A percentile compares a stretch with the other conserved stretches of the same genome.
phyloP scores from a whole-genome alignment of 2,797 vertebrate species.

The Chrosomus eos region DNA sequence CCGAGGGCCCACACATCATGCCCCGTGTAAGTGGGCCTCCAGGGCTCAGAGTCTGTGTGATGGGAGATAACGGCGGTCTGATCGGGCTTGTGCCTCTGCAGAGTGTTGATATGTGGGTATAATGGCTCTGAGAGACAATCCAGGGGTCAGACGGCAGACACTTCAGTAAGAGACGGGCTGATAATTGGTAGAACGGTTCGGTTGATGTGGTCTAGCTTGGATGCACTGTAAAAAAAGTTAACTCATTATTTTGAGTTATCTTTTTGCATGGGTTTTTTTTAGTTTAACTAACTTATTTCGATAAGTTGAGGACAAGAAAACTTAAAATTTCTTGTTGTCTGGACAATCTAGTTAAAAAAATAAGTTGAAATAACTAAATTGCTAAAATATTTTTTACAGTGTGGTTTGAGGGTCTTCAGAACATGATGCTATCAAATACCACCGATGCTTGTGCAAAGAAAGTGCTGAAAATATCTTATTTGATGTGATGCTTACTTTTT shows the following conservation, averaged over 20 bases:
- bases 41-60: constrained; percentile 8
- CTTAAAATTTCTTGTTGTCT: too few species aligned
- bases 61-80: constrained; percentile 24
- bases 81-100: constrained; percentile 2
- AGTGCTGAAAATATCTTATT: background rate
- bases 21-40: constrained; percentile 44
- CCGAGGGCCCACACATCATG: constrained; percentile 53
- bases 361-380: too few species aligned
- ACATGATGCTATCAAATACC: background rate
- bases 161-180: background rate
- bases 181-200: constrained; percentile 31
- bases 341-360: too few species aligned
- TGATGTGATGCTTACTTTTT: background rate
- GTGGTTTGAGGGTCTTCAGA: background rate
- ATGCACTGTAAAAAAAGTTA: too few species aligned
- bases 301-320: too few species aligned
- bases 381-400: too few species aligned
- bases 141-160: constrained; percentile 19
- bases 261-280: too few species aligned
- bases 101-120: constrained; percentile 40
- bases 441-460: background rate
- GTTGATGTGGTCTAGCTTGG: constrained; percentile 11
- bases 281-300: too few species aligned
- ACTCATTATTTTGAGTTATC: too few species aligned
- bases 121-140: constrained; percentile 24